Percentiles rank a stretch among this genome's conserved stretches.
Evolutionary conservation across 2,113 vertebrate species (phyloP).

Genomic region (Anoplopoma fimbria): DNA sequence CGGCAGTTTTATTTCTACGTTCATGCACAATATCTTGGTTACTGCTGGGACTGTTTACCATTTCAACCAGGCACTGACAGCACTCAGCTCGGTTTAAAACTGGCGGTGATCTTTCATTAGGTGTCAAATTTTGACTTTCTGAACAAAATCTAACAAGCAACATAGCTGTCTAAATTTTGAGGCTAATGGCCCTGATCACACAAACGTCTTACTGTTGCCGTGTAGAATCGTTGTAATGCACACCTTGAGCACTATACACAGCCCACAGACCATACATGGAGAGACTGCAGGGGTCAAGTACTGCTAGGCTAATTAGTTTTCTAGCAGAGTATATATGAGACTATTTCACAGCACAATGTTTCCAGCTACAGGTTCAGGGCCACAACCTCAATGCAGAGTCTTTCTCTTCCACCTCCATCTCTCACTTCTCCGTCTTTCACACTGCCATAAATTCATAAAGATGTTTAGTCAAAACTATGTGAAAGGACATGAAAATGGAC

Average conservation of each 20-base stretch:
- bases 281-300: slow-evolving; percentile 45
- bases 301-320: slow-evolving; percentile 72
- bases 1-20: neutral
- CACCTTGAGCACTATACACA: slow-evolving; percentile 20
- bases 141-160: slow-evolving; percentile 18
- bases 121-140: slow-evolving; percentile 30
- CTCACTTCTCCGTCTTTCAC: slow-evolving; percentile 29
- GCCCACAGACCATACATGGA: slow-evolving; percentile 11
- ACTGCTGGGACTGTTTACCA: neutral
- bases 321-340: slow-evolving; percentile 48
- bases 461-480: slow-evolving; percentile 36
- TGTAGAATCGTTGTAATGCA: slow-evolving; percentile 15
- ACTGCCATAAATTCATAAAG: slow-evolving; percentile 21
- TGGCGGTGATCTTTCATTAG: neutral
- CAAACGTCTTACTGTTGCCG: slow-evolving; percentile 19
- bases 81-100: neutral
- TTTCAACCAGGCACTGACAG: neutral
- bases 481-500: slow-evolving; percentile 31
- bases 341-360: slow-evolving; percentile 45
- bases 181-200: slow-evolving; percentile 24
- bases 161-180: neutral
- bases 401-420: slow-evolving; percentile 45
- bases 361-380: slow-evolving; percentile 44
- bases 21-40: neutral
- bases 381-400: slow-evolving; percentile 37